Conservation (phyloP, 2,888 invertebrate genomes). For the Synergus laeviventris region DNA sequence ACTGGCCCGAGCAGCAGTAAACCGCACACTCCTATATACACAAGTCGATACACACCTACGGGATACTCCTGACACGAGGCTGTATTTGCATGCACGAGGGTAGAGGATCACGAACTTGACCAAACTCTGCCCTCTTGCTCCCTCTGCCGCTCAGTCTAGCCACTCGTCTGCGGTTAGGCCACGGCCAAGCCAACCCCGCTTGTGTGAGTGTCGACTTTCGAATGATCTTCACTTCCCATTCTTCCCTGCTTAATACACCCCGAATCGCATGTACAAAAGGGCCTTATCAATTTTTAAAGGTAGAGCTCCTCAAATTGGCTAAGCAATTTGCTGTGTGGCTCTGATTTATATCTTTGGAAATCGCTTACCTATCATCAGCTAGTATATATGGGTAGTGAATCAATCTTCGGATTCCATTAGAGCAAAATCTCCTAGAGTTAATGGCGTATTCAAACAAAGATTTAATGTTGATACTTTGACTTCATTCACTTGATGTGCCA, state of each 20-base stretch:
- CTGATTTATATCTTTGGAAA: constrained; percentile 14
- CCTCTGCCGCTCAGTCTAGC: constrained; percentile 35
- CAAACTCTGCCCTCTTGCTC: constrained; percentile 19
- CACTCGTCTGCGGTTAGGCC: constrained; percentile 24
- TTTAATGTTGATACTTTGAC: background rate
- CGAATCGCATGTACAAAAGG: background rate
- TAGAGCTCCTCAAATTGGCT: background rate
- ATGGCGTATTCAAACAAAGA: background rate
- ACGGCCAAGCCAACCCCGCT: constrained; percentile 28
- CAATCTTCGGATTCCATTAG: background rate
- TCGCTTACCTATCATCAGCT: background rate
- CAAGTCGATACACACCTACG: constrained; percentile 25
- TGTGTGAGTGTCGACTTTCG: constrained; percentile 33
- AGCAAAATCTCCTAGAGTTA: background rate
- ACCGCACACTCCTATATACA: constrained; percentile 51
- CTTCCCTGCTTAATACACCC: constrained; percentile 9
- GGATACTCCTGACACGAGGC: constrained; percentile 28
- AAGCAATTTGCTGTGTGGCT: background rate
- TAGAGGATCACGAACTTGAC: constrained; percentile 25
- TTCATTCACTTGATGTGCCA: background rate
- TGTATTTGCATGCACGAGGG: constrained; percentile 19
- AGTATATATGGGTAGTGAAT: background rate
- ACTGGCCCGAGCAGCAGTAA: constrained; percentile 59
- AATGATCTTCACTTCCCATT: constrained; percentile 10
- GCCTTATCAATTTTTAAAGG: constrained; percentile 8